A percentile compares a stretch with the other conserved stretches of the same genome.
These are phyloP conservation scores for Cyprinus carpio DNA, from an alignment of 2,113 vertebrate genomes.

Conservation along the genomic window DNA sequence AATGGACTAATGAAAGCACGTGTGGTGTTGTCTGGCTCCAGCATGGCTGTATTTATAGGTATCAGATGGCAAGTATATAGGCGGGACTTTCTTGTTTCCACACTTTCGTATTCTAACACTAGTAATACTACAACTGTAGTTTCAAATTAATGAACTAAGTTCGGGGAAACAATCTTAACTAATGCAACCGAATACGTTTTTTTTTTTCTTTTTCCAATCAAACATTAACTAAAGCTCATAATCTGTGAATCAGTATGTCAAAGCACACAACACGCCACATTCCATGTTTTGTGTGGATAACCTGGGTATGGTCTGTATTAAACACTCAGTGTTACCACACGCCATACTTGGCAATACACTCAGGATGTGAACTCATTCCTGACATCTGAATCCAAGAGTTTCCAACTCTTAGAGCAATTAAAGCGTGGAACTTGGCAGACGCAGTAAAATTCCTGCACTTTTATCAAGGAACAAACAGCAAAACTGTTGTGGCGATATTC, in stretches of 20 bases:
- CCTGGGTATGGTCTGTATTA: slow-evolving; percentile 24
- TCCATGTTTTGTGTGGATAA: slow-evolving; percentile 3
- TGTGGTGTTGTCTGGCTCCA: slow-evolving; percentile 46
- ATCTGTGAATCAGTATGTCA: neutral
- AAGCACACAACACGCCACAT: neutral
- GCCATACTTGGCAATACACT: neutral
- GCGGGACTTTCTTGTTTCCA: slow-evolving; percentile 14
- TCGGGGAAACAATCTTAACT: neutral
- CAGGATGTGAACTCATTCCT: slow-evolving; percentile 29
- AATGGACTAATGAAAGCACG: slow-evolving; percentile 49
- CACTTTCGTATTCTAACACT: neutral
- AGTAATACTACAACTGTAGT: neutral
- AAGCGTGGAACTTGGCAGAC: slow-evolving; percentile 43
- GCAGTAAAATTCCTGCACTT: slow-evolving; percentile 30
- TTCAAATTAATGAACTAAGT: neutral
- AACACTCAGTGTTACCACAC: slow-evolving; percentile 14
- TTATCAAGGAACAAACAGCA: slow-evolving; percentile 49
- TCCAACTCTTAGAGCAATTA: slow-evolving; percentile 42
- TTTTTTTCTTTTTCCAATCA: neutral
- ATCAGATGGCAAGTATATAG: slow-evolving; percentile 54
- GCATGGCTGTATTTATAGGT: slow-evolving; percentile 51
- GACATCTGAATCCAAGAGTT: slow-evolving; percentile 43
- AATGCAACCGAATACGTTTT: neutral
- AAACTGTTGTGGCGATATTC: slow-evolving; percentile 5
- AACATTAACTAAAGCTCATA: slow-evolving; percentile 12